phyloP scores from a whole-genome alignment of 1,140 invertebrate species.

The Ctenoplectra terminalis region DNA sequence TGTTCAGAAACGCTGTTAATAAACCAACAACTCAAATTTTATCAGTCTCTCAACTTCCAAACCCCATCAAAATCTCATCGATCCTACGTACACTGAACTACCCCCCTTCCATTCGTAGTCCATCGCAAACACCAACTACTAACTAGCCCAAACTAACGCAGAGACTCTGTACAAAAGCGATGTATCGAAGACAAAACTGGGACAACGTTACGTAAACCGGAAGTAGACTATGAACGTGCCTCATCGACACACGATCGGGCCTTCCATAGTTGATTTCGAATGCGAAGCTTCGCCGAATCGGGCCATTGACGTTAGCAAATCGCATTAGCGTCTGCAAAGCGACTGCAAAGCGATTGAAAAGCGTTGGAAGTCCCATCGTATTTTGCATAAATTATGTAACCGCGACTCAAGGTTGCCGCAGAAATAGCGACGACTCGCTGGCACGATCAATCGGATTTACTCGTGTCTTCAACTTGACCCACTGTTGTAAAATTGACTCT shows the following conservation, averaged over 20 bases:
- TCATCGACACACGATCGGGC: constrained; percentile 2
- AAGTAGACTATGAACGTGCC: background rate
- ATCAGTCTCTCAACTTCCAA: too few species aligned
- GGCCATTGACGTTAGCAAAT: background rate
- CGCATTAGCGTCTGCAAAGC: background rate
- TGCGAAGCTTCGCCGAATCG: background rate
- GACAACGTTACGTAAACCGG: constrained; percentile 37
- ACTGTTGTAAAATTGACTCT: constrained; percentile 1
- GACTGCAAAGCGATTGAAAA: background rate
- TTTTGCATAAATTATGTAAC: constrained; percentile 35
- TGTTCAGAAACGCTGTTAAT: too few species aligned
- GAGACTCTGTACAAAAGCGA: background rate
- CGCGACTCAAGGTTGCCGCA: constrained; percentile 1
- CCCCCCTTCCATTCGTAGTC: too few species aligned
- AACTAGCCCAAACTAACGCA: background rate
- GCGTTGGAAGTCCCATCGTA: too few species aligned
- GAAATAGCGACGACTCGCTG: background rate
- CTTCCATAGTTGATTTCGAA: too few species aligned
- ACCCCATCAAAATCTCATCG: background rate
- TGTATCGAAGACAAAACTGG: background rate
- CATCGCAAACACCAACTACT: background rate
- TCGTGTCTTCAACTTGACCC: constrained; percentile 6
- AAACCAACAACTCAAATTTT: too few species aligned
- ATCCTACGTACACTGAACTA: background rate
- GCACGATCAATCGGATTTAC: constrained; percentile 11